phyloP scores from a whole-genome alignment of 2,888 invertebrate genomes.

The Cancer borealis region DNA sequence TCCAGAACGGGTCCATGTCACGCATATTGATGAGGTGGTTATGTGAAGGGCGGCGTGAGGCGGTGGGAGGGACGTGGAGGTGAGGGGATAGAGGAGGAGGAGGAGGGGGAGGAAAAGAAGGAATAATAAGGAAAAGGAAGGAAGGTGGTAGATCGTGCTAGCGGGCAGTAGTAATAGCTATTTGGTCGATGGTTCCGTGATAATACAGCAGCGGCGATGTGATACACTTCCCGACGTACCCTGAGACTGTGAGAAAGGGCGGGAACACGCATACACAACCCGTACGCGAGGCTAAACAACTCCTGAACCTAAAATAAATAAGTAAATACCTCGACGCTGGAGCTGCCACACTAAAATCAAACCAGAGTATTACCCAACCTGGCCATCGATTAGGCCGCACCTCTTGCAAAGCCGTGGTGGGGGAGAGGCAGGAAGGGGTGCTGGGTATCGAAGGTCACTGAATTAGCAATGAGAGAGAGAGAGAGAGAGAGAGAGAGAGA shows the following conservation, averaged over 20 bases:
- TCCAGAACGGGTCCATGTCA: conserved; percentile 24
- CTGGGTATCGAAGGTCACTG: conserved; percentile 10
- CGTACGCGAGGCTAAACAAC: background rate
- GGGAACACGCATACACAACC: background rate
- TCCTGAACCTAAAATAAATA: background rate
- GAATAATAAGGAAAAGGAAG: background rate
- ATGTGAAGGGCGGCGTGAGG: conserved; percentile 37
- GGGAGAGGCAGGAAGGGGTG: background rate
- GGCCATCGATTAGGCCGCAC: background rate
- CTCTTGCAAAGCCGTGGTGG: background rate
- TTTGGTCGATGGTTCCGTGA: conserved; percentile 22
- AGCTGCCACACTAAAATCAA: background rate
- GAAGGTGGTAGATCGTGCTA: conserved; percentile 24
- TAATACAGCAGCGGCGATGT: background rate
- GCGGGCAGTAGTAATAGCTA: background rate
- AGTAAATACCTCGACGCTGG: background rate
- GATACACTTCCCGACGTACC: background rate
- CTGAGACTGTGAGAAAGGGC: background rate
- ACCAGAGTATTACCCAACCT: background rate
- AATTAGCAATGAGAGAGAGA: conserved; percentile 42
- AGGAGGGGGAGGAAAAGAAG: background rate
- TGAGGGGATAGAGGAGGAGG: background rate
- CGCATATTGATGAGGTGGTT: conserved; percentile 16
- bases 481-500: conserved; percentile 55
- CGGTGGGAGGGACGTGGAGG: background rate